Base-by-base conservation (phyloP, 2,113 vertebrate genomes). In the Arenaria interpres region DNA sequence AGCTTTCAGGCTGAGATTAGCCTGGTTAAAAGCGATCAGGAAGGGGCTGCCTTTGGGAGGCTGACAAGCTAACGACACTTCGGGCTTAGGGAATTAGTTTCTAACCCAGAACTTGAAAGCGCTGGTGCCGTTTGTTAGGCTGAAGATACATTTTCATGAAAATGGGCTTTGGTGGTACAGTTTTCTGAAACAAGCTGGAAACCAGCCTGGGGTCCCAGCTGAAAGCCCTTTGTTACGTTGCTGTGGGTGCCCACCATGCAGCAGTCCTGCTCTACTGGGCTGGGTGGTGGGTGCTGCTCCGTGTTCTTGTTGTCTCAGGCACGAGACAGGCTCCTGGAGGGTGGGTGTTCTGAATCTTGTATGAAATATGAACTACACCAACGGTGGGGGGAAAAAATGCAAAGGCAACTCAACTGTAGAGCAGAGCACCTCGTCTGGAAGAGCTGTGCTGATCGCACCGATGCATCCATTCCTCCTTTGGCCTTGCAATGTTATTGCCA, bases 1-100 rank as follows among this genome's bases (percentile, higher is more conserved):
- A 97, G 94, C 96, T 97, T 96, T 97, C 88, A 97, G 94, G 84
- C 96, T 50, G 94, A 97, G 91, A 95, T 98, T 97, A 96, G 85
- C 73, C 92, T 24, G 32, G 93, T 94, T 97, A 95, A 96, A 96
- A 97, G 92, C 72, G 12, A 92, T 96, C 95, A 93, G 73, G 95
- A 85, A 66, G 30, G 83, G 86, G 82, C 95, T 95, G 96, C 91
- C 97, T 98, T 97, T 91, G 92, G 93, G 67, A 74, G 95, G 92
- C 95, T 97, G 95, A 96, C 97, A 97, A 97, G 96, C 97, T 97
- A 98, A 96, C 97, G 95, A 95, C 87, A 88, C 85, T 97, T 79
- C 74, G 93, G 96, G 91, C 76, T 97, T 96, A 92, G 48, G 71
- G 88, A 97, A 93, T 96, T 95, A 59, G 92, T 30, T 41, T 96